phyloP scores from a whole-genome alignment of 2,797 vertebrate species.

The Falco columbarius region DNA sequence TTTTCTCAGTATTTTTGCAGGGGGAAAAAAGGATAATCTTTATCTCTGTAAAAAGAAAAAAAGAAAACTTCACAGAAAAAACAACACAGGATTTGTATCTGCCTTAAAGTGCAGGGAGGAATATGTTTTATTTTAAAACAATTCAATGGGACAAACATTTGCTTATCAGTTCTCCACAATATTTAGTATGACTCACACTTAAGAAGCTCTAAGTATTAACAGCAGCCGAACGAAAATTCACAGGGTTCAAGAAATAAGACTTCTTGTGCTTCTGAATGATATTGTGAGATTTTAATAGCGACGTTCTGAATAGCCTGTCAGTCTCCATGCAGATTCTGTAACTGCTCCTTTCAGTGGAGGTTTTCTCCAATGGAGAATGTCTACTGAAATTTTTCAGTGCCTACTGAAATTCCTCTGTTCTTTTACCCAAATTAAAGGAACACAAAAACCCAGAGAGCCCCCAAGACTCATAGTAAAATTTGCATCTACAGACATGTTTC shows the following conservation, averaged over 20 bases:
- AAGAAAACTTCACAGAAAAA: not conserved
- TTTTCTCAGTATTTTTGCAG: not conserved
- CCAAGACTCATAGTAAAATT: not conserved
- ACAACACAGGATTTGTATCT: not conserved
- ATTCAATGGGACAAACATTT: not conserved
- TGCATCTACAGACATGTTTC: not conserved
- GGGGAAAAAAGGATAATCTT: not conserved
- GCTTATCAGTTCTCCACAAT: not conserved
- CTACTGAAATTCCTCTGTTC: not conserved
- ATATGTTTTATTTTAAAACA: not conserved
- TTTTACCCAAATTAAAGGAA: not conserved
- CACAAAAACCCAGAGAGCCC: not conserved
- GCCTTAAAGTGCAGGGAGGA: not conserved
- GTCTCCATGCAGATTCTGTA: not conserved
- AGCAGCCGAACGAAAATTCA: not conserved
- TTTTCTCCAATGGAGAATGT: not conserved
- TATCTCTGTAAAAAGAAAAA: not conserved
- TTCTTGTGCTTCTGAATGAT: not conserved
- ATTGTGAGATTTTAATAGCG: not conserved
- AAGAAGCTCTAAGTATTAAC: not conserved
- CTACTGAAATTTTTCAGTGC: not conserved
- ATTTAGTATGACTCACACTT: too few relatives aligned
- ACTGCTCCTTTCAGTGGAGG: not conserved
- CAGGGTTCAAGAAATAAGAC: not conserved
- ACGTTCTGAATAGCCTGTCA: not conserved